Base-by-base conservation (phyloP, 2,888 invertebrate species). In the Bedellia somnulentella region DNA sequence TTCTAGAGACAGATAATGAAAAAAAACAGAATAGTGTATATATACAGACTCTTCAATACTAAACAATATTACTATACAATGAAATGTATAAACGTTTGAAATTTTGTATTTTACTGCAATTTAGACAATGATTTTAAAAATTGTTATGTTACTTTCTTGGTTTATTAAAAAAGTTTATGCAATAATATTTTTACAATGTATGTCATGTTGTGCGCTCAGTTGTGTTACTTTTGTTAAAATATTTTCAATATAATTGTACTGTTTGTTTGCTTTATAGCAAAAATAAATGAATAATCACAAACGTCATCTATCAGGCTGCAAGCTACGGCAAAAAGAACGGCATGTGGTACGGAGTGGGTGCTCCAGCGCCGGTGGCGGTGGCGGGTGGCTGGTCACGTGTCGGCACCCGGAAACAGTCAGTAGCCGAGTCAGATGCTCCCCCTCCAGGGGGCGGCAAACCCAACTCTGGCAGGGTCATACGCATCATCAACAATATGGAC, bases 401-500 rank as follows among this genome's bases (percentile, higher is more conserved):
- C 29, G 80, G 83, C 35, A 88, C 88, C 44, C 80, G 90, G 43
- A 91, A 91, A 71, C 86, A 89, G 42, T 89, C 89, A 38, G 86
- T 90, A 45, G 88, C 85, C 40, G 91, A 91, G 63, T 85, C 87
- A 31, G 87, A 87, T 49, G 85, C 84, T 27, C 86, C 89, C 31
- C 83, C 85, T 2, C 82, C 85, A 1, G 82, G 83, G 71, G 61
- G 80, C 71, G 52, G 83, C 53, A 89, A 90, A 49, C 87, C 89
- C 8, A 83, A 86, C 45, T 89, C 90, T 36, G 89, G 92, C 28
- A 80, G 91, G 44, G 89, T 93, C 44, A 93, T 96, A 56, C 81
- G 94, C 44, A 92, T 96, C 54, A 90, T 95, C 54, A 95, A 95
- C 66, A 93, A 93, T 60, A 85, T 89, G 80, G 89, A 93, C 63